Percentiles rank a stretch among this genome's conserved stretches.
phyloP scores from a whole-genome alignment of 1,140 invertebrate genomes.

The Rhopalosiphum padi region DNA sequence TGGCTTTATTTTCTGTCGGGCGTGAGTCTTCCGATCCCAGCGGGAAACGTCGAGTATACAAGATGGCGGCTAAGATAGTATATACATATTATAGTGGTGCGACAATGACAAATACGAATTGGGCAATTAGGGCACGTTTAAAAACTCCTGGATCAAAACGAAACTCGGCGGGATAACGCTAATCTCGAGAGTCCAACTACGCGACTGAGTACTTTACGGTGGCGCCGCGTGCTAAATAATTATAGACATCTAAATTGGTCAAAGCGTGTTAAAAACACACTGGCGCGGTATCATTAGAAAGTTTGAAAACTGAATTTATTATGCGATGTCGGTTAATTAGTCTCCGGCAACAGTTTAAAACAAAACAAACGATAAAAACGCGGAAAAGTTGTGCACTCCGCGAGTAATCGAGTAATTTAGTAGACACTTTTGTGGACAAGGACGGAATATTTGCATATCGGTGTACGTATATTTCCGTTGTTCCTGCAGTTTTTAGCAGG shows the following conservation, averaged over 20 bases:
- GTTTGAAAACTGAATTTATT: not conserved
- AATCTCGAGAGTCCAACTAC: not conserved
- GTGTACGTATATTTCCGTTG: too few species aligned
- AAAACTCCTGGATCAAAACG: not conserved
- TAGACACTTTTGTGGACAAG: not conserved
- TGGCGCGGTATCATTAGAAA: not conserved
- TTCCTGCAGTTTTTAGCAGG: not conserved
- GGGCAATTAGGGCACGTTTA: not conserved
- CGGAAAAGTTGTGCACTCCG: not conserved
- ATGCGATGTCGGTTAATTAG: not conserved
- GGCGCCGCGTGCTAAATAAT: not conserved
- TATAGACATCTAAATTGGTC: slow-evolving; percentile 10
- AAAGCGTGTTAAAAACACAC: not conserved
- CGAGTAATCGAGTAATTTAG: not conserved
- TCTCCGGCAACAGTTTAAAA: not conserved
- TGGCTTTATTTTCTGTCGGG: not conserved
- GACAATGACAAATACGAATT: not conserved
- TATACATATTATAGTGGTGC: not conserved
- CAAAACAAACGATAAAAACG: not conserved
- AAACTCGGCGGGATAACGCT: not conserved
- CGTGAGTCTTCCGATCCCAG: not conserved
- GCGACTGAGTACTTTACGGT: not conserved
- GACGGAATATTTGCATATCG: not conserved
- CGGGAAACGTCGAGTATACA: not conserved
- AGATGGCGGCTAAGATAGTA: not conserved